Evolutionary conservation across 2,888 invertebrate species (phyloP), one percentile per base, ranked within the genome.

Genomic region (Leistus spinibarbis): DNA sequence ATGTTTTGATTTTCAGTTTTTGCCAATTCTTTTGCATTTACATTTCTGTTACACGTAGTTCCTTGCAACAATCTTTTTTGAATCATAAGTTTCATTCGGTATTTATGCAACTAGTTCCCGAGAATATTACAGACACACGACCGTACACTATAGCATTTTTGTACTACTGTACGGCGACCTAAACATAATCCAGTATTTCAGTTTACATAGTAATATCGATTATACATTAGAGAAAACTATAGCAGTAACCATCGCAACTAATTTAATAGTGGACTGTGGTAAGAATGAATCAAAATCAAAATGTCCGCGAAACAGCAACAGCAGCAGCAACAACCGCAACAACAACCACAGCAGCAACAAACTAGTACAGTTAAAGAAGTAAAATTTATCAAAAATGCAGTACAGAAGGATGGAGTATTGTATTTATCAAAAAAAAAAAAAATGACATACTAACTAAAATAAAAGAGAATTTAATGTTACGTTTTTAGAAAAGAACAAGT

Each of bases 401-500:
- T 79, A 20, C 64, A 77, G 57, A 73, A 70, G 19, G 80, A 80
- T 73, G 80, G 80, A 19, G 79, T 80, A n/a, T 73, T 79, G 80
- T 80, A 76, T 76, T 78, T 77, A 5, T 20, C 7, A 20, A 3
- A 63, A n/a, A 63, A 13, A 63, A 19, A 3, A 20, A 62, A 40
- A 40, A 40, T 40, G 5, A 7, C 27, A 4, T 9, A 56, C 10
- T 53, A 53, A 53, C 10, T 56, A 3, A 57, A 57, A 10, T 10
- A 20, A 57, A 57, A 57, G 10, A 3, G 7, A 57, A 57, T 4
- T 57, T 57, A 40, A 40, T n/a, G n/a, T n/a, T n/a, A 16, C 22
- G 62, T 9, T 78, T 80, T 68, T 78, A 85, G 85, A 65, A 84
- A 83, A 79, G 83, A 84, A 56, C 81, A 82, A 78, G 82, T 83